Conservation (phyloP, 2,797 vertebrate genomes). For the Aerospiza tachiro region DNA sequence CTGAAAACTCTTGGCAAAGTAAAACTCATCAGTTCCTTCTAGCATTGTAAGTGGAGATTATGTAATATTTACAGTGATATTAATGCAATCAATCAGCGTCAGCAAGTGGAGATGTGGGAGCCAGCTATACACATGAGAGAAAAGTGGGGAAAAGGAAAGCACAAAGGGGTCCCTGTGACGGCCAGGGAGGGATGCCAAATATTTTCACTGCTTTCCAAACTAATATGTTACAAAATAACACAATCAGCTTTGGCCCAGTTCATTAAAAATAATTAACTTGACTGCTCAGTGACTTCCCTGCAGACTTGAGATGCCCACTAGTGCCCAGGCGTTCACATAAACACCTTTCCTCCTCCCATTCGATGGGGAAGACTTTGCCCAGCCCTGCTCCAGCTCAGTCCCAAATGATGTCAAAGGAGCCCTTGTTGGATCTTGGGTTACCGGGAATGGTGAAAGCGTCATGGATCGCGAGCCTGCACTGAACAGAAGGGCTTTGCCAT, state of each 20-base stretch:
- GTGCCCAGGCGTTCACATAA: background rate
- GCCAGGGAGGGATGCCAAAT: constrained; percentile 63
- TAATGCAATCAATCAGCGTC: constrained; percentile 71
- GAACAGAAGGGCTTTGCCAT: background rate
- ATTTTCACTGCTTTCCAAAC: constrained; percentile 58
- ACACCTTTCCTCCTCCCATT: background rate
- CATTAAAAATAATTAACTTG: constrained; percentile 68
- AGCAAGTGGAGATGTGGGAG: constrained; percentile 49
- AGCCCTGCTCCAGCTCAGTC: background rate
- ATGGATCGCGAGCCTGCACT: background rate
- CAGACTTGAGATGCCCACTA: constrained; percentile 15
- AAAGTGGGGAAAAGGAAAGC: constrained; percentile 54
- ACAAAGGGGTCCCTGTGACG: constrained; percentile 69
- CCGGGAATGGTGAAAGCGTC: background rate
- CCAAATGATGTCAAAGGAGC: constrained; percentile 7
- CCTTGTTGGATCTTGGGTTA: background rate
- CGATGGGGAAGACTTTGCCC: background rate
- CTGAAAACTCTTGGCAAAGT: constrained; percentile 38
- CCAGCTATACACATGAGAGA: constrained; percentile 16
- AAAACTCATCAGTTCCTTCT: constrained; percentile 44
- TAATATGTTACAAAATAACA: constrained; percentile 54
- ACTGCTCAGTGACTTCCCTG: constrained; percentile 7
- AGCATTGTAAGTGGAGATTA: constrained; percentile 47
- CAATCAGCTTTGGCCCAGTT: constrained; percentile 48
- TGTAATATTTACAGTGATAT: constrained; percentile 73